Percentiles rank a stretch among this genome's conserved stretches.
Conservation (phyloP, 1,140 invertebrate species). For the Drosophila guanche region DNA sequence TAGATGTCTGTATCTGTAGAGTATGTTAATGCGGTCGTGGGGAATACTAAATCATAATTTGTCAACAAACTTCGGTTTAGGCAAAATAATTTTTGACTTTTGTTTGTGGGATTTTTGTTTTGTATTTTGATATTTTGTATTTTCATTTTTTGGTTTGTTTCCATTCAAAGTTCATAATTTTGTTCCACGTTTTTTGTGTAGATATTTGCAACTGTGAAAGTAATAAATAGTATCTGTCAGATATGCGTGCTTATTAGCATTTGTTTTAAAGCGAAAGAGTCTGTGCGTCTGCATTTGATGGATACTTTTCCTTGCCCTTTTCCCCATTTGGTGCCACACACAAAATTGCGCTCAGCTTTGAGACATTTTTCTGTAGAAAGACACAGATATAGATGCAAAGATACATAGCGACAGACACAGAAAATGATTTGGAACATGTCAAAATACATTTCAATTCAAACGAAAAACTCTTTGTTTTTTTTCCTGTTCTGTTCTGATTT, state of each 20-base stretch:
- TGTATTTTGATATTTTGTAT: constrained; percentile 33
- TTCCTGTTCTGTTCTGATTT: not conserved
- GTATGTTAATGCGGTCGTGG: constrained; percentile 65
- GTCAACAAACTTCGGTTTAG: constrained; percentile 71
- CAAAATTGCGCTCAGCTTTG: constrained; percentile 54
- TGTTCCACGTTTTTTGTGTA: constrained; percentile 12
- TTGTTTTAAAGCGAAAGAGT: constrained; percentile 1
- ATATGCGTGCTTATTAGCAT: constrained; percentile 76
- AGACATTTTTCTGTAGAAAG: constrained; percentile 59
- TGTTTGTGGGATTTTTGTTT: constrained; percentile 52
- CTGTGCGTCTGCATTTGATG: constrained; percentile 38
- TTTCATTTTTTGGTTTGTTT: constrained; percentile 26
- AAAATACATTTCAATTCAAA: constrained; percentile 77
- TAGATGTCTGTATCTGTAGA: constrained; percentile 25
- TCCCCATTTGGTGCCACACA: not conserved
- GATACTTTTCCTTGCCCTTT: constrained; percentile 38
- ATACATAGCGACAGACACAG: constrained; percentile 1
- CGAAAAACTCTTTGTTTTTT: constrained; percentile 29
- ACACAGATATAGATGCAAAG: constrained; percentile 45
- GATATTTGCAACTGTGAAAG: constrained; percentile 64
- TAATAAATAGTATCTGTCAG: constrained; percentile 81
- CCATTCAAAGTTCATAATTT: constrained; percentile 23
- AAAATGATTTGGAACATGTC: constrained; percentile 74
- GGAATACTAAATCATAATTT: constrained; percentile 74
- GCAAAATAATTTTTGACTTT: constrained; percentile 61